Evolutionary conservation across 2,888 invertebrate genomes (phyloP), one percentile per base, ranked within the genome.

Genomic region (Cyrtodaria siliqua): DNA sequence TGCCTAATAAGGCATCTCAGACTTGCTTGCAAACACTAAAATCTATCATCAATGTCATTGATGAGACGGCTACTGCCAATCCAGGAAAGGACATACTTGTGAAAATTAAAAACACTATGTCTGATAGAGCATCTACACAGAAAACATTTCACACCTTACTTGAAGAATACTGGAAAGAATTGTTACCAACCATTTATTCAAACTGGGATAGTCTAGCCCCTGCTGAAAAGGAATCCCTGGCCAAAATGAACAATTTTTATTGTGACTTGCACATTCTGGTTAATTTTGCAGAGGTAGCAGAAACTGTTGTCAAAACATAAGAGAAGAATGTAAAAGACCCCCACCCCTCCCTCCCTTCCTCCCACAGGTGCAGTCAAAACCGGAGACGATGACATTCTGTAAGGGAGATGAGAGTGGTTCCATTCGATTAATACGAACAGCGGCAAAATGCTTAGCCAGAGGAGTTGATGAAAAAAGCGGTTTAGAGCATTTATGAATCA

Each of bases 31-130:
- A 56, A 12, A 73, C 73, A 18, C 29, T 68, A 18, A 61, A 62
- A 24, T 8, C 18, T 18, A 55, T 73, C 40, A 60, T 61, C 27
- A 23, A 8, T 27, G 61, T 67, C 27, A 64, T 71, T 4, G 56
- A n/a, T 61, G 40, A 67, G 2, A 52, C 53, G 20, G 64, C 63
- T n/a, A 14, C 42, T 16, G 38, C 56, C 12, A 3, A 59, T 6
- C 23, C 24, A 53, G 69, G 53, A 20, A 59, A 44, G 8, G 14
- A 20, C 44, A 69, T 47, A 44, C 33, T 75, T 23, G 29, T 53
- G 1, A 52, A 68, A 3, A 74, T 69, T 2, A 68, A 44, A 50
- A 74, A 69, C 47, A 69, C 63, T n/a, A 75, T 75, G 75, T 75
- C 69, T 27, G 75, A 75, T 47, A 69, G 69, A 14, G 60, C 60